These are phyloP conservation scores for Sminthopsis crassicaudata DNA, from an alignment of 2,113 vertebrate species.

Conservation along the genomic window DNA sequence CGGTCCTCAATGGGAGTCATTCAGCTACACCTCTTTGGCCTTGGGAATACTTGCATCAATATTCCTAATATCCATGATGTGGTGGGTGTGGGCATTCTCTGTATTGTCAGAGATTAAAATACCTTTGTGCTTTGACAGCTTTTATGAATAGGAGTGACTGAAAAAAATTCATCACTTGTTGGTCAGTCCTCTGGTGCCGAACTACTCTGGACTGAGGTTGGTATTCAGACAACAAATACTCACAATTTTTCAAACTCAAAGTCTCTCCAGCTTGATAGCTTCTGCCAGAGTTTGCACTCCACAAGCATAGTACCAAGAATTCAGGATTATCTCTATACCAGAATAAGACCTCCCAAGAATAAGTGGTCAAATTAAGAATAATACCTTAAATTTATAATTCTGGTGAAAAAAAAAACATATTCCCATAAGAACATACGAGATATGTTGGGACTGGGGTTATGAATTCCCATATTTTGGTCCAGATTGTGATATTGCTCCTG, in stretches of 20 bases:
- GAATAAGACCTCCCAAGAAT: not conserved
- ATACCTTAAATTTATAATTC: not conserved
- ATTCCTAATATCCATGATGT: not conserved
- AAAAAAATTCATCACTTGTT: not conserved
- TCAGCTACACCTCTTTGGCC: not conserved
- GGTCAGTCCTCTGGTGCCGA: not conserved
- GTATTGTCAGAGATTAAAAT: not conserved
- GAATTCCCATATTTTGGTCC: not conserved
- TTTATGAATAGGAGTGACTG: not conserved
- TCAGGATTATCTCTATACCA: not conserved
- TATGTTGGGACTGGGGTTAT: not conserved
- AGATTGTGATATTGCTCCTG: not conserved
- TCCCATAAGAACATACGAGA: not conserved
- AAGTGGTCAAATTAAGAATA: not conserved
- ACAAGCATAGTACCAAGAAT: not conserved
- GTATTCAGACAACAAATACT: not conserved
- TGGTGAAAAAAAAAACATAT: not conserved
- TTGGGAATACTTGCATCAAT: not conserved
- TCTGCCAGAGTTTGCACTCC: not conserved
- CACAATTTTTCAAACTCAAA: not conserved
- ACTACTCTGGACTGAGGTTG: not conserved
- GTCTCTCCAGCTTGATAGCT: not conserved
- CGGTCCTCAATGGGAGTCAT: not conserved
- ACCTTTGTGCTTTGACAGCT: not conserved
- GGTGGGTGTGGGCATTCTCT: not conserved